Evolutionary conservation across 1,140 invertebrate species (phyloP).

Genomic region (Bombus breviceps): DNA sequence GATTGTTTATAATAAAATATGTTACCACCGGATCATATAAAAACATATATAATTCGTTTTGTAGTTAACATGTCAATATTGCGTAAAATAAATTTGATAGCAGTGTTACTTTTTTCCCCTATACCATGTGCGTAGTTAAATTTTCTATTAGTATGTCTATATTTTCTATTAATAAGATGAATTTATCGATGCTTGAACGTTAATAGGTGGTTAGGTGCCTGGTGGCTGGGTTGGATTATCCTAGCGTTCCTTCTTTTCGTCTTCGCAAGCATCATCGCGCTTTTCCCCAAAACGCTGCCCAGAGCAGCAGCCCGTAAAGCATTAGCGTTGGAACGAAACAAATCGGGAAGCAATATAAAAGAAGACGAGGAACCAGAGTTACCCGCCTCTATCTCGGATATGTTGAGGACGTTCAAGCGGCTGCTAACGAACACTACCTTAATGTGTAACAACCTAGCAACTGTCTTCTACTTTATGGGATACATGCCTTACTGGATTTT

Average conservation of each 20-base stretch:
- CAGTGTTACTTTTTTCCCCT: no score
- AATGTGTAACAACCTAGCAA: conserved; percentile 87
- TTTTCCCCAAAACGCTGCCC: conserved; percentile 87
- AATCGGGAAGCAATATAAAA: conserved; percentile 75
- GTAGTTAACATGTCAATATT: no score
- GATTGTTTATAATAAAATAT: not conserved
- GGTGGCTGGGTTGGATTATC: conserved; percentile 91
- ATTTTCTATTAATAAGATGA: not conserved
- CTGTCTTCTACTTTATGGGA: conserved; percentile 88
- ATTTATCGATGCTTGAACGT: not conserved
- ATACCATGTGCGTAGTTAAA: no score
- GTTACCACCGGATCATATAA: not conserved
- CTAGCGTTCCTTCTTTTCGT: conserved; percentile 86
- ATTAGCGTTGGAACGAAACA: conserved; percentile 79
- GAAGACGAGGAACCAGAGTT: conserved; percentile 76
- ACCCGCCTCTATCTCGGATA: conserved; percentile 83
- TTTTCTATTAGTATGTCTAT: not conserved
- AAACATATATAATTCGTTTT: not conserved
- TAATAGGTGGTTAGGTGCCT: conserved; percentile 88
- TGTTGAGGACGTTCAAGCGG: conserved; percentile 86
- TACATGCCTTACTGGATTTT: conserved; percentile 90
- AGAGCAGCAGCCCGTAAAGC: conserved; percentile 84
- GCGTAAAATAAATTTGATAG: no score
- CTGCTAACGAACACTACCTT: conserved; percentile 86
- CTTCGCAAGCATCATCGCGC: conserved; percentile 85